Evolutionary conservation across 2,797 vertebrate genomes (phyloP), one percentile per base, ranked within the genome.

Genomic region (Taeniopygia guttata): DNA sequence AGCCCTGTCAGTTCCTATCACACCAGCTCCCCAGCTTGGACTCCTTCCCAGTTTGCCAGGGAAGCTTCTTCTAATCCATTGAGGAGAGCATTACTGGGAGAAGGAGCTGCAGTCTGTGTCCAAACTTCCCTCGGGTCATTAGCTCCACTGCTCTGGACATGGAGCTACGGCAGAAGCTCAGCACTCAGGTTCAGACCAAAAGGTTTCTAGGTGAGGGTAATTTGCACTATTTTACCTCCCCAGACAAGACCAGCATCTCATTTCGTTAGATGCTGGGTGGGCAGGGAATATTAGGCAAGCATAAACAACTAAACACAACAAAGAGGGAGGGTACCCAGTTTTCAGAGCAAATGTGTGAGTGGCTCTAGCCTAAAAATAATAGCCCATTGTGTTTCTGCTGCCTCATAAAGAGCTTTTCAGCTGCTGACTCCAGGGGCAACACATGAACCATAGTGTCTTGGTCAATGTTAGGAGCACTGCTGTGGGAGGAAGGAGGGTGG

Each of bases 1-100:
- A 62, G 94, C 94, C 90, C 87, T 96, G 96, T 95, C 96, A 94
- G 92, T 89, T 96, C 81, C 80, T 88, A 95, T 93, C 91, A 93
- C 75, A 81, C 87, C 89, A 82, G 69, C 63, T 95, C 52, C 80
- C 56, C 74, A 82, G 86, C 63, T 94, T 84, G 73, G 94, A 93
- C 81, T 91, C 82, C 85, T 95, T 90, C 90, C 90, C 92, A 76
- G 84, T 90, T 94, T 95, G 95, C 96, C 96, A 94, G 93, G 92
- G 32, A 74, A 91, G 94, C 90, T 88, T 92, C 93, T 93, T 84
- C 97, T 91, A 91, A 87, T 91, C 90, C 92, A 89, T 67, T 67
- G 86, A 88, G 88, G 55, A 66, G 87, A 49, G 80, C 67, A 64
- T 90, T 94, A 77, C 59, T 16, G 3, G 81, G 77, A 79, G 94